phyloP scores from a whole-genome alignment of 2,113 vertebrate genomes.

The Petaurus breviceps region DNA sequence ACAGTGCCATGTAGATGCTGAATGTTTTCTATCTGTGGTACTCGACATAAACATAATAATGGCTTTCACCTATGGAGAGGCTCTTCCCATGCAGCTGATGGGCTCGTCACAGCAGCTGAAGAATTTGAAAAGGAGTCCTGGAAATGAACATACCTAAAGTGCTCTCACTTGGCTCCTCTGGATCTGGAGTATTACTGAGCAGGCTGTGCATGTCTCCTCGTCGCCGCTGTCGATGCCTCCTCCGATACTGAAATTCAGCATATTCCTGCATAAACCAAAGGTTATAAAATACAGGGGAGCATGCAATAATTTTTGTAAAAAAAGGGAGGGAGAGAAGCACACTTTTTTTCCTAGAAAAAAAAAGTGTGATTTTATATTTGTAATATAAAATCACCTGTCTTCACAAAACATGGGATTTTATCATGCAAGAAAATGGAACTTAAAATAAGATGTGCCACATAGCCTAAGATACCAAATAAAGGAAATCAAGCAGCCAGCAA shows the following conservation, averaged over 20 bases:
- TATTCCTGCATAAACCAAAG: constrained; percentile 93
- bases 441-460: background rate
- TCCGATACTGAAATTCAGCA: constrained; percentile 98
- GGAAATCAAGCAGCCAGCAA: constrained; percentile 44
- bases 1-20: no score
- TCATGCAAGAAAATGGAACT: constrained; percentile 79
- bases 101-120: background rate
- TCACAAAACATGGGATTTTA: constrained; percentile 76
- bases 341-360: constrained; percentile 67
- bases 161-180: constrained; percentile 90
- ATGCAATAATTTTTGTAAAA: constrained; percentile 82
- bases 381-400: constrained; percentile 83
- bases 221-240: constrained; percentile 93
- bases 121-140: background rate
- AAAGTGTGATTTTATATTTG: constrained; percentile 84
- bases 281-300: constrained; percentile 86
- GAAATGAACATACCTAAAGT: constrained; percentile 86
- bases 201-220: constrained; percentile 94
- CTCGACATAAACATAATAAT: background rate
- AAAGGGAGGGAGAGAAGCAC: constrained; percentile 62
- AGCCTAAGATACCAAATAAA: constrained; percentile 40
- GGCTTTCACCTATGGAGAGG: background rate
- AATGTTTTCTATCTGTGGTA: background rate
- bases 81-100: background rate
- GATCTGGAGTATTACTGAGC: constrained; percentile 91